Evolutionary conservation across 1,140 invertebrate species (phyloP).

Genomic region (Drosophila fuyamai): DNA sequence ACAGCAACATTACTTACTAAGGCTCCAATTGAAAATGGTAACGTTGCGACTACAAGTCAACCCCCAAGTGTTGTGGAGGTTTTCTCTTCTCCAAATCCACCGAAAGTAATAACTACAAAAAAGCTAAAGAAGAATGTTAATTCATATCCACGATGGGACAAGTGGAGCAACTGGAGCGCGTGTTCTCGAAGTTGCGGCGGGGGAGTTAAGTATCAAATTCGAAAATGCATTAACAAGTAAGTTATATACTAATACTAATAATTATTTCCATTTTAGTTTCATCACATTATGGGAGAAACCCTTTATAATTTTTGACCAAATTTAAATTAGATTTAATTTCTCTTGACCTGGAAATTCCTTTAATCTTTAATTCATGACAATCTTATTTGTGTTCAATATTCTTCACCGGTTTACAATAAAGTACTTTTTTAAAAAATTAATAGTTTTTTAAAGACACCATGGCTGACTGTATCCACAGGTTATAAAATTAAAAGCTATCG

Average conservation of each 20-base stretch:
- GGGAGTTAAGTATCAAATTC: slow-evolving; percentile 90
- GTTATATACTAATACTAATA: slow-evolving; percentile 14
- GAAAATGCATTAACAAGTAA: slow-evolving; percentile 77
- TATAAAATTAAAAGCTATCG: no score
- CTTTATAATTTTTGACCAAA: no score
- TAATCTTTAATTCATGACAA: no score
- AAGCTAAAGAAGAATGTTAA: slow-evolving; percentile 53
- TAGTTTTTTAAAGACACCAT: no score
- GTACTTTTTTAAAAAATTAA: no score
- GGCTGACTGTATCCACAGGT: no score
- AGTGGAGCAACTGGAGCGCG: slow-evolving; percentile 90
- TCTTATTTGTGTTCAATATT: no score
- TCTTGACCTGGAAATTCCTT: no score
- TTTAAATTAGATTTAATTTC: no score
- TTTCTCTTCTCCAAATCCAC: slow-evolving; percentile 3
- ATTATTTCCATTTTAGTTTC: no score
- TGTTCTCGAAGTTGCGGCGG: slow-evolving; percentile 95
- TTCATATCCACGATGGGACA: slow-evolving; percentile 87
- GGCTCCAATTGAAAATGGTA: neutral
- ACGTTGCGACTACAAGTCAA: slow-evolving; percentile 2
- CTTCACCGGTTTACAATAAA: no score
- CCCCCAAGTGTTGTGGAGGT: neutral
- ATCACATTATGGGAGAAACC: no score
- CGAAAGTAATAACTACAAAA: slow-evolving; percentile 41
- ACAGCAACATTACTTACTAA: neutral